phyloP scores from a whole-genome alignment of 2,113 vertebrate species.

The Ameiurus melas region DNA sequence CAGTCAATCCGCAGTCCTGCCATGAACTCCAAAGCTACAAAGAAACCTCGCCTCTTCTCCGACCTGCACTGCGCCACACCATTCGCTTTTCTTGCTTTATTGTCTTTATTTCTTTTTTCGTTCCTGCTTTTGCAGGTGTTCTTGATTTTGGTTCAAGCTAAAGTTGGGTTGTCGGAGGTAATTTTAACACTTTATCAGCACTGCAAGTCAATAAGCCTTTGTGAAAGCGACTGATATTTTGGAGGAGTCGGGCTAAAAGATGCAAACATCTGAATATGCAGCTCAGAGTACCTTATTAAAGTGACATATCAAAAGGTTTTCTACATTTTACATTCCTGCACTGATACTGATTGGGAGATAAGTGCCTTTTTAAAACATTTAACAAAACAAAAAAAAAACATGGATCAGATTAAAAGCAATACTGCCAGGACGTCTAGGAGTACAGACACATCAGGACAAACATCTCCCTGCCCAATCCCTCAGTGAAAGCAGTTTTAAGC shows the following conservation, averaged over 20 bases:
- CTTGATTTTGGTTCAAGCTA: constrained; percentile 26
- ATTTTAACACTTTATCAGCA: constrained; percentile 22
- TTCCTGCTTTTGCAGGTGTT: constrained; percentile 3
- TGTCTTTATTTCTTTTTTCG: constrained; percentile 12
- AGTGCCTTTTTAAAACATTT: background rate
- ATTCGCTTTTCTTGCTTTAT: constrained; percentile 23
- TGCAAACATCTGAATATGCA: background rate
- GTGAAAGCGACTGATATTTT: background rate
- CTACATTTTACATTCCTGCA: background rate
- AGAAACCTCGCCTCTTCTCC: constrained; percentile 18
- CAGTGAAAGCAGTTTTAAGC: constrained; percentile 13
- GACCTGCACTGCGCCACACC: background rate
- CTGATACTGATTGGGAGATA: background rate
- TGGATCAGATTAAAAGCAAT: background rate
- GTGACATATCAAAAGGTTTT: background rate
- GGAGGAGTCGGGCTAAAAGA: background rate
- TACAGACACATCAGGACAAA: constrained; percentile 1
- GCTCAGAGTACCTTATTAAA: background rate
- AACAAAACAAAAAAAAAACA: background rate
- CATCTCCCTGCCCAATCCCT: background rate
- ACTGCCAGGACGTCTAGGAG: background rate
- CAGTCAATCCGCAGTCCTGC: constrained; percentile 59
- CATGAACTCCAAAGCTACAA: constrained; percentile 53
- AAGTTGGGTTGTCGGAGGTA: constrained; percentile 7
- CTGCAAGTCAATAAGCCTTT: background rate